Evolutionary conservation across 2,797 vertebrate species (phyloP), one percentile per base, ranked within the genome.

Genomic region (Hephaestus fuliginosus): DNA sequence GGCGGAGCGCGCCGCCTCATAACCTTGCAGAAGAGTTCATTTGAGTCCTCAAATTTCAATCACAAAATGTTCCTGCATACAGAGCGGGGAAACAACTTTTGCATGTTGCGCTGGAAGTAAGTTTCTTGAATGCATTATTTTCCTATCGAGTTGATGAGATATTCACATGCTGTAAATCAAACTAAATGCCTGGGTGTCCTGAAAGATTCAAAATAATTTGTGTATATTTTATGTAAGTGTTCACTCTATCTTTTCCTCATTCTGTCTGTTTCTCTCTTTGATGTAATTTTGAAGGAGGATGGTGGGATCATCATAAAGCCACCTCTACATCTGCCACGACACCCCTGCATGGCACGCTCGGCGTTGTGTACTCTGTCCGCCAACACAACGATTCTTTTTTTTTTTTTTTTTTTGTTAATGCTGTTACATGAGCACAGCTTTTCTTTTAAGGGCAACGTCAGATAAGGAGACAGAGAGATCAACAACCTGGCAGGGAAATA

Each of bases 311-410:
- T 70, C 56, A 56, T 55, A 39, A 82, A 82, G 78, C 78, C 85
- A 81, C 83, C 76, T 84, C 75, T 84, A 67, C 83, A 82, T 78
- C 73, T 90, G 84, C 84, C 75, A 66, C 72, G 66, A 72, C 82
- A 70, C 74, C 82, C 73, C 64, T 78, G 73, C 76, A 73, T 63
- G 56, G 70, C 61, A n/a, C 1, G 52, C 74, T 89, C 44, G 48
- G 0, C 46, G 76, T n/a, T 72, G 82, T 88, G 36, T 76, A 33
- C 57, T 79, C 76, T 60, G 64, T 70, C 74, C 46, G 65, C 87
- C 80, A 79, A 82, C 86, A 82, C 85, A 9, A 1, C 58, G 72
- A 48, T 64, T 33, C 30, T 5, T 33, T 33, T 33, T 33, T 33
- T 33, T 5, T 33, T 33, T 33, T 33, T 33, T 33, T 33, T 77